phyloP scores from a whole-genome alignment of 2,888 invertebrate species.

The Gonocerus acuteangulatus region DNA sequence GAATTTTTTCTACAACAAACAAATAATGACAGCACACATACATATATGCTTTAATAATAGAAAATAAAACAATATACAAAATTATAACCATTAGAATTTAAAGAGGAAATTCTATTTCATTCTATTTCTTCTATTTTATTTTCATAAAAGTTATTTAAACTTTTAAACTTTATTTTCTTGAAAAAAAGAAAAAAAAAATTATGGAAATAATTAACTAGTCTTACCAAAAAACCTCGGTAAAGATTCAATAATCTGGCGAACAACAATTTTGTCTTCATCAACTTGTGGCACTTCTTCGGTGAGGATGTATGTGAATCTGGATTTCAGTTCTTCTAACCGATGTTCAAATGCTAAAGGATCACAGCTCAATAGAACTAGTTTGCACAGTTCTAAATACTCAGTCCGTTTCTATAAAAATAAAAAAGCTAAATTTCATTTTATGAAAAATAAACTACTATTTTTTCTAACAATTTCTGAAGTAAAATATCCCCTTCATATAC shows the following conservation, averaged over 20 bases:
- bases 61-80: too few species aligned
- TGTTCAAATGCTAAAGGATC: constrained; percentile 31
- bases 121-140: too few species aligned
- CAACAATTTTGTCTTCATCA: constrained; percentile 28
- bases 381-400: constrained; percentile 70
- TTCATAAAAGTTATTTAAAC: too few species aligned
- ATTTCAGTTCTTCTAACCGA: constrained; percentile 28
- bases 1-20: too few species aligned
- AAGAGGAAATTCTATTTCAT: too few species aligned
- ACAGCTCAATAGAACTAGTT: constrained; percentile 55
- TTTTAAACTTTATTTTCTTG: too few species aligned
- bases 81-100: too few species aligned
- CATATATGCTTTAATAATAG: too few species aligned
- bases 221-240: constrained; percentile 34
- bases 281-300: constrained; percentile 32
- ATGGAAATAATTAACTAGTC: too few species aligned
- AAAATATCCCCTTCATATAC: neutral
- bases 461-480: neutral
- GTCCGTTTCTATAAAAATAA: constrained; percentile 55
- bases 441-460: neutral
- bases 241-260: constrained; percentile 28
- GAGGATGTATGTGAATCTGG: constrained; percentile 29
- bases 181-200: too few species aligned
- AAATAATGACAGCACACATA: too few species aligned
- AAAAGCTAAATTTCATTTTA: too few species aligned